A percentile compares a stretch with the other conserved stretches of the same genome.
These are phyloP conservation scores for Artemia sp. DNA, from an alignment of 2,888 invertebrate genomes.

Conservation along the genomic window DNA sequence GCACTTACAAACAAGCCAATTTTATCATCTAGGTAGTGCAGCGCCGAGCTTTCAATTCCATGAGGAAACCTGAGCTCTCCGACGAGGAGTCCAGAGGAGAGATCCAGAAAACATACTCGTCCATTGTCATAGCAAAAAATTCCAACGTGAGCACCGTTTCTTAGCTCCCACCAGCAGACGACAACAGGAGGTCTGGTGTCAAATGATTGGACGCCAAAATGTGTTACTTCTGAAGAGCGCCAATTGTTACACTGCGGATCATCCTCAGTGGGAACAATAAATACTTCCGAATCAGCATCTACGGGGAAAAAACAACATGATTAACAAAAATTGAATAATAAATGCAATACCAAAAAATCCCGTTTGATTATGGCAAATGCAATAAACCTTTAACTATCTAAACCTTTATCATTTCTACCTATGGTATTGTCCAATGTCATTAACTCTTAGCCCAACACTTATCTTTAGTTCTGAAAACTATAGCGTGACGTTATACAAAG, in stretches of 20 bases:
- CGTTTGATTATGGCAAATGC: too few species aligned
- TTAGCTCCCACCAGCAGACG: constrained; percentile 4
- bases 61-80: neutral
- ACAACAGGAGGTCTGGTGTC: neutral
- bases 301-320: neutral
- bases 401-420: too few species aligned
- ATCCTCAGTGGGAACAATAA: neutral
- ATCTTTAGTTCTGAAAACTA: too few species aligned
- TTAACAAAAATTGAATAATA: too few species aligned
- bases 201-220: neutral
- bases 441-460: too few species aligned
- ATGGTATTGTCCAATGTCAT: too few species aligned
- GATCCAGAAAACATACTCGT: neutral
- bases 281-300: neutral
- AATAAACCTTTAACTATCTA: too few species aligned
- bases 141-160: neutral
- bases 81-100: neutral
- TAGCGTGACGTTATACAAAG: too few species aligned
- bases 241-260: neutral
- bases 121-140: neutral
- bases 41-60: neutral
- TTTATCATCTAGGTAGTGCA: neutral
- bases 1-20: neutral
- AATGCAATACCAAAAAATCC: too few species aligned
- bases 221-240: constrained; percentile 6